Percentiles rank a stretch among this genome's conserved stretches.
Conservation (phyloP, 2,797 vertebrate genomes). For the Anniella stebbinsi region DNA sequence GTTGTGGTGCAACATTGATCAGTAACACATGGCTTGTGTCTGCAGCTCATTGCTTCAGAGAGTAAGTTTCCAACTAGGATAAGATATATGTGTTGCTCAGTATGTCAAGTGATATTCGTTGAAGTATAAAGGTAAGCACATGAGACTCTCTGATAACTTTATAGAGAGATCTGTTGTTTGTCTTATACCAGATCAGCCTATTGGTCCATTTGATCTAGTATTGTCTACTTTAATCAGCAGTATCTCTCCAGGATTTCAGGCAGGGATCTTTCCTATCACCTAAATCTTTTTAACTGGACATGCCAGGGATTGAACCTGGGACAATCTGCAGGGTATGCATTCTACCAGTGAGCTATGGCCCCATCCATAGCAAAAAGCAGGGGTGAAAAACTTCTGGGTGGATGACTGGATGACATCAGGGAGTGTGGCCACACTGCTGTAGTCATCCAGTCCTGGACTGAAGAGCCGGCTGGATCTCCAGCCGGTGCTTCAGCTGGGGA, state of each 20-base stretch:
- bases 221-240: background rate
- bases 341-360: background rate
- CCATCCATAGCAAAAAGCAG: background rate
- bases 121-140: background rate
- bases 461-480: no score
- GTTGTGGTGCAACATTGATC: conserved; percentile 91
- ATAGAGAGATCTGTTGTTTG: background rate
- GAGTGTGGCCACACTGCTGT: no score
- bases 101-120: background rate
- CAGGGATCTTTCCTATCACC: background rate
- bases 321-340: background rate
- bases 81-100: background rate
- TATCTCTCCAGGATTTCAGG: background rate
- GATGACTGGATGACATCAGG: no score
- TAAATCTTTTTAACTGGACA: background rate
- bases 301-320: background rate
- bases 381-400: no score
- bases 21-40: conserved; percentile 89
- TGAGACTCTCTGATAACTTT: background rate
- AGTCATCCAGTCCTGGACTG: no score
- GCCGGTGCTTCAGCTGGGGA: no score
- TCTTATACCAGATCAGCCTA: background rate
- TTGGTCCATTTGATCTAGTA: background rate
- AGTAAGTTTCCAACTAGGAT: conserved; percentile 75
- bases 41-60: conserved; percentile 92